Evolutionary conservation across 2,888 invertebrate species (phyloP), one percentile per base, ranked within the genome.

Genomic region (Thymelicus sylvestris): DNA sequence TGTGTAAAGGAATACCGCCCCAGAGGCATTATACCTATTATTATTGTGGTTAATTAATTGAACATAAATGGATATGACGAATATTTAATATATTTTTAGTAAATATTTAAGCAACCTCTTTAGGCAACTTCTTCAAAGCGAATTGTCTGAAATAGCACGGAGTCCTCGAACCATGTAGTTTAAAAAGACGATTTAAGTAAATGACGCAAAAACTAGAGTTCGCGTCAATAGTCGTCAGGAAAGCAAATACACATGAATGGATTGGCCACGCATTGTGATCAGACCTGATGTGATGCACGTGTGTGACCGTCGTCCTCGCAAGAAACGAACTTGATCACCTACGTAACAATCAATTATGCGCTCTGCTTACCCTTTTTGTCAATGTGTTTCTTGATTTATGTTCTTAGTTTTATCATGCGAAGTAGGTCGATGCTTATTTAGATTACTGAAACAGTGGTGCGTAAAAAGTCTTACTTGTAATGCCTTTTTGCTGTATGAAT

Each of bases 191-290:
- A 24, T 67, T 74, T 76, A 72, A 74, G 78, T 73, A 77, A 79
- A 80, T 77, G 77, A 75, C 67, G 78, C 78, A 81, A 76, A 69
- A 74, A 71, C 73, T 78, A 78, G 76, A 79, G 77, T 83, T 73
- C 75, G 71, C 75, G 74, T 85, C 78, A 83, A 85, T 80, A 76
- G 79, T 77, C 79, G 75, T 74, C 73, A 77, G 80, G 79, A 83
- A 86, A 85, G 88, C 83, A 88, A 89, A 91, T 85, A 88, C 74
- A 73, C 76, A 77, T 87, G 86, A 87, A 89, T 88, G 84, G 84
- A 81, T 81, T 74, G 77, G 81, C 76, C 74, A 79, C 80, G 84
- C 85, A 85, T 88, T 89, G 87, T 87, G 80, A 74, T 73, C 62
- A 57, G 67, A 60, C 71, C 38, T 60, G 74, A 59, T 61, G 62